Evolutionary conservation across 2,113 vertebrate species (phyloP), one percentile per base, ranked within the genome.

Genomic region (Scartelaos histophorus): DNA sequence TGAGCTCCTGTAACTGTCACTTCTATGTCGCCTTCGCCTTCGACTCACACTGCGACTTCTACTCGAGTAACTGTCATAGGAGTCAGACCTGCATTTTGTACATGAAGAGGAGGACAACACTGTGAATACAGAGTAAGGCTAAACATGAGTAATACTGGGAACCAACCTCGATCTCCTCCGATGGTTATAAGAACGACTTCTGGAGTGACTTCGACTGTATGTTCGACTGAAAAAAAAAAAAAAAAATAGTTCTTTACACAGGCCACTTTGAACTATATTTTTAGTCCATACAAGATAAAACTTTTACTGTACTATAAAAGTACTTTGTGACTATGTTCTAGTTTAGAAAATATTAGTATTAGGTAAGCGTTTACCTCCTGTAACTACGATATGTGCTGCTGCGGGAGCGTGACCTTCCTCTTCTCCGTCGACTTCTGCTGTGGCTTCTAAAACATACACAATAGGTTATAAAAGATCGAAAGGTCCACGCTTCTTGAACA

Each of bases 61-160:
- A 86, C 97, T 98, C 29, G 96, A 95, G 85, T 95, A 96, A 79
- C 96, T 98, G 64, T 97, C 94, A 0, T 96, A 96, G 0, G 95
- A 96, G 79, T 95, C 91, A 0, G 98, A 98, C 89, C 98, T 97
- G 83, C 79, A 17, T 85, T 43, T 22, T 45, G n/a, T 65, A 11
- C 19, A 65, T 43, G 29, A 34, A 66, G 58, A 7, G 7, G 7
- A 22, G n/a, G 7, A 17, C 17, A 29, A 67, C 67, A 58, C 56
- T 17, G 29, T 29, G n/a, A 56, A 71, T 0, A 24, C 19, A 29
- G 29, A 19, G 16, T 22, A n/a, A 0, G 0, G 69, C 17, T 74
- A 9, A 69, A 56, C 35, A 5, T 19, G 62, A 3, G 2, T 10
- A 16, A 19, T 38, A 53, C 11, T 25, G 0, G 22, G 35, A 66